A percentile compares a stretch with the other conserved stretches of the same genome.
phyloP scores from a whole-genome alignment of 2,797 vertebrate species.

The Rachycentron canadum region DNA sequence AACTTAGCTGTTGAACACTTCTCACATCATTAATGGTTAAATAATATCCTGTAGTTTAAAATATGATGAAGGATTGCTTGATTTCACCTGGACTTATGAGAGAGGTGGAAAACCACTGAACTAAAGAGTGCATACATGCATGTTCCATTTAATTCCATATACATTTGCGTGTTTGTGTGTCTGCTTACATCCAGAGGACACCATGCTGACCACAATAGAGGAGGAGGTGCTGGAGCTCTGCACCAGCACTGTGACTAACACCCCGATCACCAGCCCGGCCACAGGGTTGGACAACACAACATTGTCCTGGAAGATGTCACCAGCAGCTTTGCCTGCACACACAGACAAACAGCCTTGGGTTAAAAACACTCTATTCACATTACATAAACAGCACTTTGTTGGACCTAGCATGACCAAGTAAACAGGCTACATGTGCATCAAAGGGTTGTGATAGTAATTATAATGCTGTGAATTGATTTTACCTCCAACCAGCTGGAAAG shows the following conservation, averaged over 20 bases:
- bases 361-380: constrained; percentile 22
- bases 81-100: too few relatives aligned
- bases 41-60: too few relatives aligned
- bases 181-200: constrained; percentile 93
- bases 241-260: constrained; percentile 96
- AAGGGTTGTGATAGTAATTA: neutral
- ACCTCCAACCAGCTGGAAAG: constrained; percentile 98
- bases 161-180: constrained; percentile 16
- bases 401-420: neutral
- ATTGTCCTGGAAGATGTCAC: constrained; percentile 96
- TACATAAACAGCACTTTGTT: constrained; percentile 27
- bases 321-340: constrained; percentile 91
- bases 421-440: neutral
- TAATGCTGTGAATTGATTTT: constrained; percentile 30
- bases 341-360: constrained; percentile 26
- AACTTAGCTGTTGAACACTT: too few relatives aligned
- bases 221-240: constrained; percentile 98
- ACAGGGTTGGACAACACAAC: constrained; percentile 93
- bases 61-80: neutral
- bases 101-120: neutral
- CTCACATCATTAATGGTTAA: too few relatives aligned
- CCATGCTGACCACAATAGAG: constrained; percentile 99
- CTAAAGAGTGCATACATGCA: neutral
- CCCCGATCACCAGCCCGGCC: constrained; percentile 95
- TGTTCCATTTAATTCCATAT: neutral